A percentile compares a stretch with the other conserved stretches of the same genome.
Evolutionary conservation across 2,888 invertebrate species (phyloP).

Genomic region (Drosophila mercatorum): DNA sequence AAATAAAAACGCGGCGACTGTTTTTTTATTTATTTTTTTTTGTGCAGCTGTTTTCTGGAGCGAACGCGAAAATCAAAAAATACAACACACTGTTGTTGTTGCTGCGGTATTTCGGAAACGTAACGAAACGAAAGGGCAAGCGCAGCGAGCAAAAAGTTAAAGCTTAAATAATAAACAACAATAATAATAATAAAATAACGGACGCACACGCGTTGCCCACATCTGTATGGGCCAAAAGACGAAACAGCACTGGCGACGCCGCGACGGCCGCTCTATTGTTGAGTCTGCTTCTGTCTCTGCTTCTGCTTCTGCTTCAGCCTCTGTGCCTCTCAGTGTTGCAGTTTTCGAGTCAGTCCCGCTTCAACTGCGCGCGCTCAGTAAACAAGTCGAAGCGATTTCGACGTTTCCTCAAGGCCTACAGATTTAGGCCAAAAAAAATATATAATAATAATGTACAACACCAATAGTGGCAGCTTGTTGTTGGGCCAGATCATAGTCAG

Average conservation of each 20-base stretch:
- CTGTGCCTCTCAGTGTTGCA: slow-evolving; percentile 53
- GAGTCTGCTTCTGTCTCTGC: slow-evolving; percentile 25
- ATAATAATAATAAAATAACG: slow-evolving; percentile 71
- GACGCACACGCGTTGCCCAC: slow-evolving; percentile 78
- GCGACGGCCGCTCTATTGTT: slow-evolving; percentile 60
- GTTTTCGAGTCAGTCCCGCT: slow-evolving; percentile 57
- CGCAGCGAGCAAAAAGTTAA: slow-evolving; percentile 69
- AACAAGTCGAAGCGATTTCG: slow-evolving; percentile 80
- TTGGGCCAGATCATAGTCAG: slow-evolving; percentile 37
- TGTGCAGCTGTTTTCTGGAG: slow-evolving; percentile 49
- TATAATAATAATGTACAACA: slow-evolving; percentile 63
- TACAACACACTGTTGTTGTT: slow-evolving; percentile 41
- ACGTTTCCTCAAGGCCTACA: slow-evolving; percentile 80
- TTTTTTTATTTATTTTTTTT: slow-evolving; percentile 10
- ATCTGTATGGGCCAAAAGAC: slow-evolving; percentile 77
- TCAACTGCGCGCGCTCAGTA: slow-evolving; percentile 70
- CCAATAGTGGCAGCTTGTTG: slow-evolving; percentile 49
- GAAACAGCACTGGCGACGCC: slow-evolving; percentile 70
- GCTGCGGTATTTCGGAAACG: slow-evolving; percentile 38
- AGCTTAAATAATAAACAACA: slow-evolving; percentile 73
- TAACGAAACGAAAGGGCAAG: slow-evolving; percentile 67
- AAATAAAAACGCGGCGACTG: slow-evolving; percentile 46
- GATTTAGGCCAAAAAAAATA: slow-evolving; percentile 74
- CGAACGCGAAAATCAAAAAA: slow-evolving; percentile 46
- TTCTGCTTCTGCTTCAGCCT: not conserved